Base-by-base conservation (phyloP, 2,113 vertebrate genomes). In the Phalacrocorax pelagicus region DNA sequence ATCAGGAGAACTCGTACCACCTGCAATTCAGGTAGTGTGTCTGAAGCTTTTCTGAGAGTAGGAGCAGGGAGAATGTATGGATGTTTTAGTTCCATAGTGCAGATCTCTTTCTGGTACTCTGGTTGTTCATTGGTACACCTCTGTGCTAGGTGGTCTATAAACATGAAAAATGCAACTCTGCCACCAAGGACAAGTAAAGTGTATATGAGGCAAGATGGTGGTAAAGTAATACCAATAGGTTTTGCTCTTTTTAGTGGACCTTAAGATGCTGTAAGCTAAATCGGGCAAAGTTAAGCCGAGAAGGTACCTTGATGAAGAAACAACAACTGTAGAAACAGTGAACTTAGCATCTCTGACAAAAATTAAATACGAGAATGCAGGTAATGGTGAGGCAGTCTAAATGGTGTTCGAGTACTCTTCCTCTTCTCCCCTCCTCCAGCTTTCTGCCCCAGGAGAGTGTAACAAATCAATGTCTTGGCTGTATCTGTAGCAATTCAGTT, bases 1-100 rank as follows among this genome's bases (percentile, higher is more conserved):
- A n/a, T 32, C 0, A 0, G 32, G 21, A 10, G 15, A 59, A 8
- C 17, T 78, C 0, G 3, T 40, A 8, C 11, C 70, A 46, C 26
- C 34, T 2, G 1, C 18, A 27, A 26, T 27, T 34, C 23, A 42
- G 17, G 19, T 32, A 30, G 29, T 11, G 21, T 40, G 44, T 46
- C 30, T 42, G 22, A 29, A 46, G n/a, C 32, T 86, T 47, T 47
- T 46, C 44, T 71, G 52, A 54, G 29, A 71, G n/a, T 36, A 24
- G 57, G 38, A 86, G 29, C 34, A 59, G 27, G 38, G 44, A 58
- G 71, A 78, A 51, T 20, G 11, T 21, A 26, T 10, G 19, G n/a
- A 12, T 49, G 29, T 30, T 29, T 72, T 54, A 19, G 15, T 57
- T 57, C n/a, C 26, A 36, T 36, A 32, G 30, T 19, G 10, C 32